A percentile compares a stretch with the other conserved stretches of the same genome.
These are phyloP conservation scores for Prietella phreatophila DNA, from an alignment of 2,113 vertebrate species.

Conservation along the genomic window DNA sequence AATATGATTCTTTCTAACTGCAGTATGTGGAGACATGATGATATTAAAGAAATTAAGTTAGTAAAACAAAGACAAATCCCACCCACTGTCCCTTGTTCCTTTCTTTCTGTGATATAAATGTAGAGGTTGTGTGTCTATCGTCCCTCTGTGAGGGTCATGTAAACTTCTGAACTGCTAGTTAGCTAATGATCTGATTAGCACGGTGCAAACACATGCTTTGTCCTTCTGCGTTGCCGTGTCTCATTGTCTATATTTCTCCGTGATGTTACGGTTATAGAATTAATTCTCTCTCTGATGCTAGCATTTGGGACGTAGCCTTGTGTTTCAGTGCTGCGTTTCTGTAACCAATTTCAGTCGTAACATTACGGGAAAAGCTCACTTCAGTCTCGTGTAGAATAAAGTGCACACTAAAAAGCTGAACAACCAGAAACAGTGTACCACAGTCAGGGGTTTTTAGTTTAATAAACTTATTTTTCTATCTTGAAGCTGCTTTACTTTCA, in stretches of 20 bases:
- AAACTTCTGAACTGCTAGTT: neutral
- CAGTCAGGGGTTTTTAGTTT: constrained; percentile 65
- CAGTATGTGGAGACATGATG: neutral
- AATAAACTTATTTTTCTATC: constrained; percentile 95
- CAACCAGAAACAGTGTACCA: neutral
- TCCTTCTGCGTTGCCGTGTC: neutral
- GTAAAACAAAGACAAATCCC: neutral
- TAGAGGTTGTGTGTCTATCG: neutral
- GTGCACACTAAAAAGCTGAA: neutral
- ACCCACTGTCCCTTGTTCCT: neutral
- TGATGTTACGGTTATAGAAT: neutral
- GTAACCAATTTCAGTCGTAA: neutral
- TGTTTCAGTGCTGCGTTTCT: neutral
- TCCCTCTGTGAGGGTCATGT: neutral
- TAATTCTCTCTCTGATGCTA: neutral
- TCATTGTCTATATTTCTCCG: neutral
- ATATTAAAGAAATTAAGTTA: neutral
- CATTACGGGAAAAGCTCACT: neutral
- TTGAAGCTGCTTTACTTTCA: constrained; percentile 69
- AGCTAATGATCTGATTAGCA: neutral
- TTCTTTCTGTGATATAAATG: neutral
- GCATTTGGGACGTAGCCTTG: neutral
- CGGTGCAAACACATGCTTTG: neutral
- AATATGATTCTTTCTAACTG: neutral
- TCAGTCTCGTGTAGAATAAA: neutral